These are phyloP conservation scores for Xenopus tropicalis DNA, from an alignment of 2,113 vertebrate species.

Conservation along the genomic window UCB_Xtro_10.0 CM004452.2:49440501-49441000, in stretches of 20 bases:
- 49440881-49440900: neutral
- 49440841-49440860: slow-evolving; percentile 25
- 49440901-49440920: neutral
- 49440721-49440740: slow-evolving; percentile 42
- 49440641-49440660: slow-evolving; percentile 33
- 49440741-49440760: slow-evolving; percentile 30
- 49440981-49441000: too few relatives aligned
- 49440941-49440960: too few relatives aligned
- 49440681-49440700: slow-evolving; percentile 38
- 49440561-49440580: slow-evolving; percentile 11
- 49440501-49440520: slow-evolving; percentile 15
- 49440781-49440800: slow-evolving; percentile 14
- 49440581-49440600: slow-evolving; percentile 23
- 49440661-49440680: slow-evolving; percentile 29
- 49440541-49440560: slow-evolving; percentile 11
- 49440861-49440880: slow-evolving; percentile 32
- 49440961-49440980: too few relatives aligned
- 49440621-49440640: slow-evolving; percentile 4
- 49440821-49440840: slow-evolving; percentile 26
- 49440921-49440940: too few relatives aligned
- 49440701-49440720: slow-evolving; percentile 38
- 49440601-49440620: slow-evolving; percentile 41
- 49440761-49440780: slow-evolving; percentile 22
- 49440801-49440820: slow-evolving; percentile 21
- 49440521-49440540: slow-evolving; percentile 30